Evolutionary conservation across 2,797 vertebrate species (phyloP), one percentile per base, ranked within the genome.

Genomic region (Danio aesculapii): DNA sequence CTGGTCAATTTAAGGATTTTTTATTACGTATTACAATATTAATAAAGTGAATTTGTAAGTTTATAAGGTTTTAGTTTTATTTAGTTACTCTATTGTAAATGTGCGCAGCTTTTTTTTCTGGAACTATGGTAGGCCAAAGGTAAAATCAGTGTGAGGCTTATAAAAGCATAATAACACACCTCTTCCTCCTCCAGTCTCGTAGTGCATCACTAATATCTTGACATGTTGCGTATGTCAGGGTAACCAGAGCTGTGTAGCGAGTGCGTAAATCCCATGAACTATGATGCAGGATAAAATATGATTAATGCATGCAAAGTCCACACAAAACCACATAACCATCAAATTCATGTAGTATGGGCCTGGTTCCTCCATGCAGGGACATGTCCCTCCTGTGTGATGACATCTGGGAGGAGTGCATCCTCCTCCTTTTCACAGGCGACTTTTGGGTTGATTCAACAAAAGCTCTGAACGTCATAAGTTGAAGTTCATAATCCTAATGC

Each of bases 201-300:
- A 99, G 94, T 0, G 98, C 97, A 30, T 99, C 98, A 0, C 96
- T 99, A 93, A 99, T 99, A 85, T 99, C 85, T 98, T 99, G 9
- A 99, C 97, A 2, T 99, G 97, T 87, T 99, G 98, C 0, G 98
- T 99, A n/a, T 5, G 98, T 99, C 85, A 99, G 87, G 0, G 98
- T 99, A 39, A 99, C 98, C 91, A 99, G 84, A 17, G 98, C 97
- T 0, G 98, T 99, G 88, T 99, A 99, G 1, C 96, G 97, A 44
- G 98, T 99, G 69, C 97, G 94, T 62, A 99, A 64, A 87, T 99
- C 98, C n/a, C 98, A 99, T 99, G 84, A 99, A 99, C 98, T 99
- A 52, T 0, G 85, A 67, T 66, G 0, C 2, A 53, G 84, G 0
- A 77, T 81, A 61, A 71, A 41, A 17, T 39, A 8, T 19, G 7